A percentile compares a stretch with the other conserved stretches of the same genome.
phyloP scores from a whole-genome alignment of 2,113 vertebrate genomes.

The Dermatemys mawii region DNA sequence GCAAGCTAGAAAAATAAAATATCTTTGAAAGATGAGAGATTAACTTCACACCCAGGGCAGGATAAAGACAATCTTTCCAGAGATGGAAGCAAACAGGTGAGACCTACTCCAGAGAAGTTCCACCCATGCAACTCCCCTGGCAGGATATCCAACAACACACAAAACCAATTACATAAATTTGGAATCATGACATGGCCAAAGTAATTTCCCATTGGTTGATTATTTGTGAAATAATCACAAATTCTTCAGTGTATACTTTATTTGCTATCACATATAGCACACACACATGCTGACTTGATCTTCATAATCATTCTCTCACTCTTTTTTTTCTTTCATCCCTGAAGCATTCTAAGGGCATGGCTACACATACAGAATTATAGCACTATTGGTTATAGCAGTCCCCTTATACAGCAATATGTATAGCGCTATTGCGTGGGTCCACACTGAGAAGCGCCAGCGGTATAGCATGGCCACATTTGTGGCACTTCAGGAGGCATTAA shows the following conservation, averaged over 20 bases:
- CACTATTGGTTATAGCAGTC: no score
- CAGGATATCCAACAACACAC: neutral
- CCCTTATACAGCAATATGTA: no score
- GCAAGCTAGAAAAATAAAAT: neutral
- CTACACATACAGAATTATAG: no score
- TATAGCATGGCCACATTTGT: no score
- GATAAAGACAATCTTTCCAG: neutral
- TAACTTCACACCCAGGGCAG: neutral
- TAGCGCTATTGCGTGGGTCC: no score
- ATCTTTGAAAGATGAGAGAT: neutral
- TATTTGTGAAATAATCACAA: no score
- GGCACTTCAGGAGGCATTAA: no score
- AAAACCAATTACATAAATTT: neutral
- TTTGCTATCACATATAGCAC: accelerated
- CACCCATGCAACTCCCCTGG: neutral
- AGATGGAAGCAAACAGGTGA: neutral
- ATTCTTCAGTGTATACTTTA: neutral
- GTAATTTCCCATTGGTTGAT: neutral
- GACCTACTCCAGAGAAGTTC: neutral
- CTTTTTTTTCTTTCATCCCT: neutral
- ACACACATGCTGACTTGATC: neutral
- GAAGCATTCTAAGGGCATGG: neutral
- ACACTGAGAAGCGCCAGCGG: no score
- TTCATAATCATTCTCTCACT: neutral
- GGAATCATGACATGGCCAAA: neutral